Conservation (phyloP, 2,888 invertebrate genomes). For the Athalia cordata region DNA sequence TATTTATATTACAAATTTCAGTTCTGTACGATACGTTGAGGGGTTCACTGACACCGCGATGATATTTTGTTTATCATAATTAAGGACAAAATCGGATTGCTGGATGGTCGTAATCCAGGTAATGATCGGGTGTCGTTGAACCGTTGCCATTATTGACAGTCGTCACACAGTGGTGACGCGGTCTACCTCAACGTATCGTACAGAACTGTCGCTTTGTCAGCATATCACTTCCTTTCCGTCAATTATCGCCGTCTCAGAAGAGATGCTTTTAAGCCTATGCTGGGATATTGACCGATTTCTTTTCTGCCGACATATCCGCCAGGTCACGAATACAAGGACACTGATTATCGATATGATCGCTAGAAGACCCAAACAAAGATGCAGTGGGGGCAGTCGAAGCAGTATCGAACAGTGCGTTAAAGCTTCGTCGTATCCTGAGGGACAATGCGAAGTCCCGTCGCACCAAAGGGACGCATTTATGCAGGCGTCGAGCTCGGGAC, state of each 20-base stretch:
- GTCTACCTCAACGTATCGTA: constrained; percentile 93
- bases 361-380: constrained; percentile 76
- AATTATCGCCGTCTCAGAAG: constrained; percentile 88
- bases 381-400: constrained; percentile 85
- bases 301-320: constrained; percentile 77
- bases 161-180: constrained; percentile 93
- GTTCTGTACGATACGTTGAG: constrained; percentile 41
- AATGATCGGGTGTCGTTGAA: constrained; percentile 24
- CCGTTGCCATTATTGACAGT: constrained; percentile 58
- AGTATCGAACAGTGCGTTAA: constrained; percentile 87
- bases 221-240: constrained; percentile 93
- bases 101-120: background rate
- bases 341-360: constrained; percentile 69
- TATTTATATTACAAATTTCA: background rate
- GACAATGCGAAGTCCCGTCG: constrained; percentile 86
- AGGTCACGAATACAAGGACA: constrained; percentile 66
- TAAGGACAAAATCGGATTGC: background rate
- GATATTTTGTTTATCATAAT: background rate
- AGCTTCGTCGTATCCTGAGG: constrained; percentile 87
- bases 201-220: constrained; percentile 97
- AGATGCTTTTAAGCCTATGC: constrained; percentile 86
- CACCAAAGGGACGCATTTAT: constrained; percentile 88
- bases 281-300: constrained; percentile 86
- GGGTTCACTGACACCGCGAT: constrained; percentile 27
- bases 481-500: constrained; percentile 88